Base-by-base conservation (phyloP, 2,888 invertebrate species). In the Sialis fuliginosa region DNA sequence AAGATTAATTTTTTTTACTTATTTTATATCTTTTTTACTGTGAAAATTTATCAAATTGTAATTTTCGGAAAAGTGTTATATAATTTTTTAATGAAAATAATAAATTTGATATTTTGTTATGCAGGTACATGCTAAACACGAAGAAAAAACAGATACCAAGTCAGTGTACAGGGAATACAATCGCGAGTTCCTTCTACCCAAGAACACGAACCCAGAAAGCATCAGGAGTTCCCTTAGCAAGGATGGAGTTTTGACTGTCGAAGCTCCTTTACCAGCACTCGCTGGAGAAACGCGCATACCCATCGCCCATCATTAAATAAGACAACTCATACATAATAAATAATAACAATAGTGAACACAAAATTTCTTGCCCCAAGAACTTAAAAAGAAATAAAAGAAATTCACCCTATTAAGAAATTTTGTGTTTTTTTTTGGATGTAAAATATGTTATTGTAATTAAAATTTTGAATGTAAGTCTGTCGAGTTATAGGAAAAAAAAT, bases 91-190 rank as follows among this genome's bases (percentile, higher is more conserved):
- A 39, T 3, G 8, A 6, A 39, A 22, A n/a, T 5, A 45, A 46
- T 42, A 8, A 30, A 42, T 34, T 40, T 30, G 32, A 13, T 50
- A 45, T 48, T 50, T 54, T 57, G 51, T 50, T 55, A 70, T 75
- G 45, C 69, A 92, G 91, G 92, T 95, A 45, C 91, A 95, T 63
- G 96, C 96, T 51, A 93, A 93, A 68, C 97, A 97, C 69, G 95
- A 97, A 68, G 96, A 97, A 70, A 95, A 95, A 69, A 81, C 89
- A 45, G 91, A 93, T 68, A 90, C 88, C 62, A 91, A 93, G 71
- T 90, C 91, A 40, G 91, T 95, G 51, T 96, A 92, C 77, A 81
- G 95, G 69, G 96, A 97, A 68, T 97, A 96, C 79, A 95, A 95
- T 69, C 79, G 93, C 55, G 95, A 95, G 70, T 97, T 96, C 74